Percentiles rank a stretch among this genome's conserved stretches.
phyloP scores from a whole-genome alignment of 2,113 vertebrate genomes.

The Phalacrocorax carbo region DNA sequence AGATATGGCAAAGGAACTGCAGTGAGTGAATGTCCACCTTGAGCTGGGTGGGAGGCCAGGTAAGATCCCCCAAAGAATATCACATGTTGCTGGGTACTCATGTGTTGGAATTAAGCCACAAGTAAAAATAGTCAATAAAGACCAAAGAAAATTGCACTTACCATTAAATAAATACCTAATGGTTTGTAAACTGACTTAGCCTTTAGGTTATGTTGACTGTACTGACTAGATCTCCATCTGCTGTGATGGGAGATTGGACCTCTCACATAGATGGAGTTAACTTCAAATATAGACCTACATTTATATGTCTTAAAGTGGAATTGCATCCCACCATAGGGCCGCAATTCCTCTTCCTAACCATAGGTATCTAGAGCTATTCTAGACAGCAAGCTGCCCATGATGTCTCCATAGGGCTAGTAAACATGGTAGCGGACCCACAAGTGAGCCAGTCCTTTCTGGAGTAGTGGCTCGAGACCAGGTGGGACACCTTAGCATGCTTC shows the following conservation, averaged over 20 bases:
- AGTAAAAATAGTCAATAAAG: not conserved
- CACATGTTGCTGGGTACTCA: not conserved
- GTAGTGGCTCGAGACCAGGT: not conserved
- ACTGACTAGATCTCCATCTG: not conserved
- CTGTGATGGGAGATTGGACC: not conserved
- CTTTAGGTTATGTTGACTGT: not conserved
- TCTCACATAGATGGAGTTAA: not conserved
- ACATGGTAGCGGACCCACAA: rapidly evolving
- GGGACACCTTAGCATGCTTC: not conserved
- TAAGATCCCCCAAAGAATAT: not conserved
- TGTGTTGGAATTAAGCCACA: not conserved
- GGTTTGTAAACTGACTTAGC: not conserved
- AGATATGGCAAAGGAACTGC: not conserved
- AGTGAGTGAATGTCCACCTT: not conserved
- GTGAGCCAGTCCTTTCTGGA: not conserved
- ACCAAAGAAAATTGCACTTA: not conserved
- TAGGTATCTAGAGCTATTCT: not conserved
- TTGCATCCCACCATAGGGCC: not conserved
- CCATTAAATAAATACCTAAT: not conserved
- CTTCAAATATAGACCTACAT: not conserved
- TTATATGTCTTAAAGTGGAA: not conserved
- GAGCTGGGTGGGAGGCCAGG: not conserved
- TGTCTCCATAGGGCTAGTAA: not conserved
- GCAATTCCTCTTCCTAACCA: not conserved
- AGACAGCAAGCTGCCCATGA: not conserved